Base-by-base conservation (phyloP, 2,888 invertebrate species). In the Ceriagrion tenellum region DNA sequence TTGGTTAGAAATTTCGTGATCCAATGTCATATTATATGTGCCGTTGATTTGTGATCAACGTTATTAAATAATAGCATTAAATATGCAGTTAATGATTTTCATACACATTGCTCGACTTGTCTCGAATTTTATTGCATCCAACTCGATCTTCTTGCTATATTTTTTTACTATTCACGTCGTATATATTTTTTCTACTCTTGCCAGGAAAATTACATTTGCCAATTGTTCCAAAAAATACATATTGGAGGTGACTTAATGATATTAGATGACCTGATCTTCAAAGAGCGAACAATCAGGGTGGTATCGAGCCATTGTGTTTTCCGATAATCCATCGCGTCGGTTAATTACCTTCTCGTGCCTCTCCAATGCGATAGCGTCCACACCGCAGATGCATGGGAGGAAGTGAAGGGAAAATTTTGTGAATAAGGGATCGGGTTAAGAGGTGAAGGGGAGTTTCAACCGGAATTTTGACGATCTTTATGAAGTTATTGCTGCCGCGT, bases 381-480 rank as follows among this genome's bases (percentile, higher is more conserved):
- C 35, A 18, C 81, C 81, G 18, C 35, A 30, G 26, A 26, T 69
- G 26, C n/a, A 47, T 47, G 0, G 69, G 26, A 8, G 26, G n/a
- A 69, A n/a, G 35, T 16, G 35, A 26, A 26, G 81, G 81, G 16
- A 35, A 81, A 81, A 35, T 35, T 81, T 81, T 16, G 81, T 35
- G 81, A 81, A 81, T 35, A 35, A 81, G 35, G 35, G 26, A 23
- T 35, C 35, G 13, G 35, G 81, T 81, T 35, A 81, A 81, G 81
- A 81, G 81, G 35, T 81, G 81, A 81, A 35, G 81, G 81, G 81
- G 35, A 81, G 81, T 81, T 35, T 81, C 81, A 16, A 16, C 81
- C 81, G 3, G 30, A 13, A 13, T 81, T 81, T 81, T 81, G 81
- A 81, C 81, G 81, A 81, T n/a, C 35, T 35, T 81, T 69, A 81